Base-by-base conservation (phyloP, 1,140 invertebrate species). In the Bombus breviceps region DNA sequence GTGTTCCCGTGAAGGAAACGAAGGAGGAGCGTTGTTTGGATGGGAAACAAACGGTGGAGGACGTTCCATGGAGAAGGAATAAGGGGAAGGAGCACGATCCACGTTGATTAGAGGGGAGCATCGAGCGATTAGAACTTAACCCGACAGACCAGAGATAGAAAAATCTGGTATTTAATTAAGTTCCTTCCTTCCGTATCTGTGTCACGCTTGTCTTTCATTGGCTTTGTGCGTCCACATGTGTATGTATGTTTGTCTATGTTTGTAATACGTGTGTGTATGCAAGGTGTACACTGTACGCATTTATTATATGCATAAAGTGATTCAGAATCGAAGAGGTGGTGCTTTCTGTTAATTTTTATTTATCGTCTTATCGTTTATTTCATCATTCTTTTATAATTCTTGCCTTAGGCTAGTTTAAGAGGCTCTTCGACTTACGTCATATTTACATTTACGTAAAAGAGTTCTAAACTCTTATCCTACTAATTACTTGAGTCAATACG, bases 91-190 rank as follows among this genome's bases (percentile, higher is more conserved):
- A 34, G 32, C 34, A 37, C 64, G 78, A 80, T 83, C 64, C 68
- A 53, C 47, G 47, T 59, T 83, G 86, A 87, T 87, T 87, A 87
- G 82, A 78, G 86, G 68, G 68, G n/a, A 78, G 34, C 75, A 59
- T 80, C 82, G 75, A 32, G 34, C 82, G 75, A 87, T 87, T 85
- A 87, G 86, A 84, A 66, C 59, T 79, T 71, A 34, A 25, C 6
- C 57, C 74, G 83, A 57, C 69, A 12, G 62, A 47, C 62, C 41
- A 3, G 34, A 59, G 41, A 64, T 62, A 68, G 66, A 87, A 84
- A 87, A 87, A 74, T 81, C 77, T 28, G 53, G 57, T 69, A 74
- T 83, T 85, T 87, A 85, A 87, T 87, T 87, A 87, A 87, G 71
- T 62, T 37, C 25, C 72, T 85, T 80, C 68, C 68, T 41, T 62